Conservation (phyloP, 2,113 vertebrate species). For the Ammodytes dubius region DNA sequence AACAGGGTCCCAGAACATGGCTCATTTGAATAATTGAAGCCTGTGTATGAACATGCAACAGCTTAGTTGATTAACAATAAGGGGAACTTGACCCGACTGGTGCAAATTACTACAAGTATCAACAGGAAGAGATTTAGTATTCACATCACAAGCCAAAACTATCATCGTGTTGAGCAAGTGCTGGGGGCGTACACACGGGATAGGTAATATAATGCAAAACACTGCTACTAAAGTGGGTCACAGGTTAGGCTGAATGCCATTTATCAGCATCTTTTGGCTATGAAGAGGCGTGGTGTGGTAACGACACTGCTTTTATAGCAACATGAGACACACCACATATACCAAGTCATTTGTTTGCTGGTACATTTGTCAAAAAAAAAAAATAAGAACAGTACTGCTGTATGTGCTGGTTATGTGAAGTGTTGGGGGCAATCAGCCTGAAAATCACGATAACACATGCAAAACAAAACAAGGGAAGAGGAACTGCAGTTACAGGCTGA, state of each 20-base stretch:
- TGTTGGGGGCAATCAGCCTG: not conserved
- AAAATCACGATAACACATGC: conserved; percentile 3
- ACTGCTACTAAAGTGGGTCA: not conserved
- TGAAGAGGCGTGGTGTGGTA: not conserved
- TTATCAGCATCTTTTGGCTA: not conserved
- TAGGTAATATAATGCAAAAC: not conserved
- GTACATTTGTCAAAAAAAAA: not conserved
- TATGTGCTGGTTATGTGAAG: not conserved
- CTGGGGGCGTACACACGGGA: not conserved
- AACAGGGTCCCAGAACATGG: conserved; percentile 9
- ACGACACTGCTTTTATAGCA: conserved; percentile 1
- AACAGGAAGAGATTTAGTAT: conserved; percentile 12
- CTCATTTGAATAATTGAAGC: conserved; percentile 38
- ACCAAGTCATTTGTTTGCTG: not conserved
- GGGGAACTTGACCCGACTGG: not conserved
- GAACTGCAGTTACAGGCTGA: conserved; percentile 1
- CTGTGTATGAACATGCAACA: conserved; percentile 3
- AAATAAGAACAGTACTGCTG: too few species aligned
- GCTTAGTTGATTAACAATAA: conserved; percentile 9
- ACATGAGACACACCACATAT: not conserved
- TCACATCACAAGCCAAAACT: not conserved
- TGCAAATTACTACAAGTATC: not conserved
- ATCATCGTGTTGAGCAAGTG: not conserved
- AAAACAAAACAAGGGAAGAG: conserved; percentile 6
- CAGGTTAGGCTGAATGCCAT: not conserved